Base-by-base conservation (phyloP, 2,888 invertebrate genomes). In the Aleiodes alternator region DNA sequence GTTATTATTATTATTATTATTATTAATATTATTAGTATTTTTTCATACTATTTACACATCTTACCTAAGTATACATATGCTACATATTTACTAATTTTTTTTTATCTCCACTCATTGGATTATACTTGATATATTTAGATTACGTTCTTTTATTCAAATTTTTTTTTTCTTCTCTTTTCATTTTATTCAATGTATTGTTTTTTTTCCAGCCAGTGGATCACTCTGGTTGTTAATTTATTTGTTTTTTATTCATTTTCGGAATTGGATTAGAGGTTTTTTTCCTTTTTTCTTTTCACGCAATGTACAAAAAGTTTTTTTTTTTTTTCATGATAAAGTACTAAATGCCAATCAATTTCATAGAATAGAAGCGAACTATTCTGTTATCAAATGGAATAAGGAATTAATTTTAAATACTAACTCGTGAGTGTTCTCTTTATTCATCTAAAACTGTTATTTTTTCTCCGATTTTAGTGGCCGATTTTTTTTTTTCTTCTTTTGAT, bases 271-370 rank as follows among this genome's bases (percentile, higher is more conserved):
- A 68, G 50, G 12, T 68, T 68, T 51, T 68, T 34, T 34, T 23
- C 2, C 23, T 23, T 34, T 34, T 34, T 34, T 34, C 34, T 68
- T 9, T 29, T 68, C 29, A 68, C 68, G 68, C 74, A 78, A 78
- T 69, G 79, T 79, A 79, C 78, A 79, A 79, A 79, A 79, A 79
- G 75, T 68, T 68, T 59, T 70, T 69, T 68, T 59, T 70, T 69
- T 53, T 23, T 70, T 9, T 34, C 34, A 38, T 61, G 64, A 38
- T 64, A 43, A 64, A 64, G 43, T 64, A 34, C 16, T 64, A 64
- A 64, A 64, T 64, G 64, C 64, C 64, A 48, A 64, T 43, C 16
- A 48, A 64, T 64, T 64, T 64, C 23, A 11, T 48, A 64, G 56
- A 43, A 48, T 64, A 64, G 43, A 64, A 64, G 64, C 64, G 48